Evolutionary conservation across 2,113 vertebrate species (phyloP).

Genomic region (Hypanus sabinus): DNA sequence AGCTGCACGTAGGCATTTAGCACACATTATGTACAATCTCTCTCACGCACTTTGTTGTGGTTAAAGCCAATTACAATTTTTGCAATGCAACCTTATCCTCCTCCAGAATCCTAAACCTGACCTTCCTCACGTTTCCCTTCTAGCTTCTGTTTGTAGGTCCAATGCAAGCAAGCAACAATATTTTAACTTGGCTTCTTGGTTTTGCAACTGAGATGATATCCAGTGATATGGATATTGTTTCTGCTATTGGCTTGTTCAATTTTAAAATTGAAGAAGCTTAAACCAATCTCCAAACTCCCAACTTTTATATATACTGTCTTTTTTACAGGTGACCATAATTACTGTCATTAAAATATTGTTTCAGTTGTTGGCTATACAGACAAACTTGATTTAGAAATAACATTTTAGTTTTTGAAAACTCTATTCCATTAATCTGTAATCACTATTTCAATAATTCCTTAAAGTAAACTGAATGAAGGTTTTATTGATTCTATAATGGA

Average conservation of each 20-base stretch:
- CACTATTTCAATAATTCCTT: not conserved
- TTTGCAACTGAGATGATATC: not conserved
- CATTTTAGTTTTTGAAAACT: not conserved
- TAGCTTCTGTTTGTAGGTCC: not conserved
- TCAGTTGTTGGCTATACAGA: not conserved
- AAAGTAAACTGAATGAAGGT: not conserved
- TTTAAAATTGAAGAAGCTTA: not conserved
- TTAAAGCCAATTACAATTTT: not conserved
- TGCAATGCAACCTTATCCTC: not conserved
- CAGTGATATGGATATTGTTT: not conserved
- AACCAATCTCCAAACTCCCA: not conserved
- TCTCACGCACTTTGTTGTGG: not conserved
- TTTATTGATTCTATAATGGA: not conserved
- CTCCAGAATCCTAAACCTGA: not conserved
- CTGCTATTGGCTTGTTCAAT: not conserved
- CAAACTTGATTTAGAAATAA: not conserved
- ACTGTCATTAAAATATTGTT: not conserved
- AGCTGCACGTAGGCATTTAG: not conserved
- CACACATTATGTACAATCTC: not conserved
- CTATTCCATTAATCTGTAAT: not conserved
- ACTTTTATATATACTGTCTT: not conserved
- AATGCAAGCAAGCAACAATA: not conserved
- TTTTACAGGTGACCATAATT: not conserved
- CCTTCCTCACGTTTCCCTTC: not conserved
- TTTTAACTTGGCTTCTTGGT: not conserved